Conservation (phyloP, 2,888 invertebrate species). For the Ophion costatus region DNA sequence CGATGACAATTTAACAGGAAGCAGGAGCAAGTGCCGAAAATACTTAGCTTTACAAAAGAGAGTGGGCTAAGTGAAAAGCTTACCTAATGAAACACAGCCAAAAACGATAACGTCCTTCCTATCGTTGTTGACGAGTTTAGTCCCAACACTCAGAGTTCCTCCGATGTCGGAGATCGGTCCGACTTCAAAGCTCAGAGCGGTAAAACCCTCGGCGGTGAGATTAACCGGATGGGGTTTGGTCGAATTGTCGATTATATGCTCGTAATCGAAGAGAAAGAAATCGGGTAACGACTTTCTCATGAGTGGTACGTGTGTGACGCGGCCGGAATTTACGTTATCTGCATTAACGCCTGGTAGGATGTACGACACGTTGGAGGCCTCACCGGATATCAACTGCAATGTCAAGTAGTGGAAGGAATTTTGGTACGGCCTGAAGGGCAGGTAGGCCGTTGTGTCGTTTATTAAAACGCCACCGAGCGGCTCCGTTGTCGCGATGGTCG, state of each 20-base stretch:
- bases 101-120: slow-evolving; percentile 81
- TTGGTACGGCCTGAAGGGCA: slow-evolving; percentile 76
- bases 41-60: too few species aligned
- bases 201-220: slow-evolving; percentile 87
- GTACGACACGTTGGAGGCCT: slow-evolving; percentile 70
- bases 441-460: slow-evolving; percentile 69
- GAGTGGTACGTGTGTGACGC: slow-evolving; percentile 81
- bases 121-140: slow-evolving; percentile 87
- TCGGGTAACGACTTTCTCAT: slow-evolving; percentile 88
- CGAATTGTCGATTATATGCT: slow-evolving; percentile 87
- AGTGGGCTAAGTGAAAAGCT: not conserved
- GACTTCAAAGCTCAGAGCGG: slow-evolving; percentile 89
- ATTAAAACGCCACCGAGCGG: slow-evolving; percentile 69
- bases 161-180: slow-evolving; percentile 91
- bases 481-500: slow-evolving; percentile 73
- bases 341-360: slow-evolving; percentile 55
- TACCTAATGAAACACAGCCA: slow-evolving; percentile 84
- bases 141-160: slow-evolving; percentile 90
- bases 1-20: not conserved
- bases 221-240: slow-evolving; percentile 88
- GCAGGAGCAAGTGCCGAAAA: too few species aligned
- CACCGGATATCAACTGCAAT: slow-evolving; percentile 75
- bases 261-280: slow-evolving; percentile 91
- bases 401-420: slow-evolving; percentile 76
- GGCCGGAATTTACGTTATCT: slow-evolving; percentile 69